Evolutionary conservation across 2,888 invertebrate genomes (phyloP), one percentile per base, ranked within the genome.

Genomic region (Mechanitis mazaeus): DNA sequence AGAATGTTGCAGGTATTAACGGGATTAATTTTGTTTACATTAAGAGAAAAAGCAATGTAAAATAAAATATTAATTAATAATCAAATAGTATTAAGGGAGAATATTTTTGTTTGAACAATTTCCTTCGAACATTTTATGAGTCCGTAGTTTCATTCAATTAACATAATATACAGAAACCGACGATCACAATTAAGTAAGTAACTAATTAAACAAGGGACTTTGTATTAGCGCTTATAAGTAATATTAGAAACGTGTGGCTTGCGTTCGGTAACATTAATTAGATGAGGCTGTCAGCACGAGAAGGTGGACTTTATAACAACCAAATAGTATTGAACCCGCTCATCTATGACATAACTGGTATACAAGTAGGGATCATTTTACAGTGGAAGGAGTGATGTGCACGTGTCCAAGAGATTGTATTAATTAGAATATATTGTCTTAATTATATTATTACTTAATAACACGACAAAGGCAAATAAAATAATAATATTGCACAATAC

Each of bases 211-310:
- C 72, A 76, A 75, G 66, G 61, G 72, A 78, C 72, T 79, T 64
- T 75, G 69, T 75, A 77, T 81, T 81, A 78, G 72, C 76, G 76
- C 72, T 74, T 74, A 77, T 75, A 77, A 72, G 71, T 72, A 76
- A 78, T 79, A 83, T 78, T 77, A 72, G 76, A 75, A 78, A 80
- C 78, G 76, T 79, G 80, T 71, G 72, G 72, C 74, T 76, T 59
- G 63, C 60, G 64, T 67, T 63, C 67, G 59, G 63, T 58, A 84
- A 85, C 85, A 85, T 87, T 88, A 88, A 87, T 88, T 87, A 88
- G 84, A 82, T 20, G 80, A 79, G 76, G 72, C 83, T 85, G 88
- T 84, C 87, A 86, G 73, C 79, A 73, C 87, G 86, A 87, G 84
- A 84, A 85, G 87, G 87, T 82, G 83, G 76, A 75, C 73, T 74